phyloP scores from a whole-genome alignment of 1,140 invertebrate genomes.

The Diorhabda carinulata region DNA sequence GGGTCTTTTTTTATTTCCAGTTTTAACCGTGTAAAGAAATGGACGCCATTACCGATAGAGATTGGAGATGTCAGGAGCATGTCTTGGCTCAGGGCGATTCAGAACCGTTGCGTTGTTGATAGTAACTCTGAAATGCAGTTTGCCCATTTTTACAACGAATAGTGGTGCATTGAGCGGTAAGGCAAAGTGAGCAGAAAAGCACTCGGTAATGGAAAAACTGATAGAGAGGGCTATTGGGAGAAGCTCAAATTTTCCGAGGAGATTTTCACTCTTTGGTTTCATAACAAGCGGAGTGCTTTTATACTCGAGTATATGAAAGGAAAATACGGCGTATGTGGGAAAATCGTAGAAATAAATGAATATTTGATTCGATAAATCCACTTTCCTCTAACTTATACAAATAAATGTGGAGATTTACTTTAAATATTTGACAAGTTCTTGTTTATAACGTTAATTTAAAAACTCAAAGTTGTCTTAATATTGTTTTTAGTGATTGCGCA shows the following conservation, averaged over 20 bases:
- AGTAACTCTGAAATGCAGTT: slow-evolving; percentile 4
- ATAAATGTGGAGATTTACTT: too few species aligned
- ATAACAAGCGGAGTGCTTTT: not conserved
- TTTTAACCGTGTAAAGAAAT: slow-evolving; percentile 2
- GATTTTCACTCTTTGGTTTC: not conserved
- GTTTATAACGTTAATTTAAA: too few species aligned
- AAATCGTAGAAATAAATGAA: slow-evolving; percentile 1
- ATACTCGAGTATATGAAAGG: not conserved
- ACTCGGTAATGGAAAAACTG: not conserved
- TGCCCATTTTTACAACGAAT: slow-evolving; percentile 5
- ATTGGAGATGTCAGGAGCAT: slow-evolving; percentile 12
- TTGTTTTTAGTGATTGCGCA: too few species aligned
- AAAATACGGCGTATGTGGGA: not conserved
- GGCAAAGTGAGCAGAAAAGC: slow-evolving; percentile 1
- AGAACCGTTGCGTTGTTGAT: not conserved
- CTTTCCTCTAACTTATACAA: not conserved
- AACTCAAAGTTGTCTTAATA: too few species aligned
- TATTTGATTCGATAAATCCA: not conserved
- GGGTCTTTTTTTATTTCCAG: not conserved
- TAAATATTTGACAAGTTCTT: too few species aligned
- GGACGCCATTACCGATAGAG: slow-evolving; percentile 5
- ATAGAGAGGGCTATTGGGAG: not conserved
- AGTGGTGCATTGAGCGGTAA: not conserved
- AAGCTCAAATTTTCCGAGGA: not conserved
- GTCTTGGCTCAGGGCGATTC: slow-evolving; percentile 4